Evolutionary conservation across 2,888 invertebrate species (phyloP).

Genomic region (Caenorhabditis sulstoni): DNA sequence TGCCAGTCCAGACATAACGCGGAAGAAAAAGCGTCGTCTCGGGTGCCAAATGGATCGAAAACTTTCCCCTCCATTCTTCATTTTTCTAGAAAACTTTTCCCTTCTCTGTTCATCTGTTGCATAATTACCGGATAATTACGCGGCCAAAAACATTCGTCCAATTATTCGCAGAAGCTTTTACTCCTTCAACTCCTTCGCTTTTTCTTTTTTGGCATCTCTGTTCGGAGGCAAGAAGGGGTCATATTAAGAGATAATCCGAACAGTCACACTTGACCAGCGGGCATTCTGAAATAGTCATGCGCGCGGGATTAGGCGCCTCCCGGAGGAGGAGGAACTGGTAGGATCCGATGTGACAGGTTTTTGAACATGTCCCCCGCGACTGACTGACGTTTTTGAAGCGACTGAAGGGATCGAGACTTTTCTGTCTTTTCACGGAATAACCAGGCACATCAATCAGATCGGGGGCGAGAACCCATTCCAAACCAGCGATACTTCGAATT

Average conservation of each 20-base stretch:
- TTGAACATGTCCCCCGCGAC: too few relatives aligned
- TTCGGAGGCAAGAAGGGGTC: conserved; percentile 19
- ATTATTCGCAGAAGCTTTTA: not conserved
- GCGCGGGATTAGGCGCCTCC: conserved; percentile 26
- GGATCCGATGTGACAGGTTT: conserved; percentile 33
- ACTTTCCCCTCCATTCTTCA: not conserved
- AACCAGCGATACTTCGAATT: too few relatives aligned
- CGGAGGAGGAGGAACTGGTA: conserved; percentile 25
- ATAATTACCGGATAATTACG: conserved; percentile 24
- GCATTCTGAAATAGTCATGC: conserved; percentile 37
- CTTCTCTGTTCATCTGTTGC: conserved; percentile 10
- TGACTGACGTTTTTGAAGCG: too few relatives aligned
- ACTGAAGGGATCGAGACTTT: too few relatives aligned
- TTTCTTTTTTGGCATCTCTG: conserved; percentile 7
- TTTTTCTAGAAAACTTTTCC: not conserved
- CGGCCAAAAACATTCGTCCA: conserved; percentile 10
- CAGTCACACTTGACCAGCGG: conserved; percentile 43
- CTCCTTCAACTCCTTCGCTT: not conserved
- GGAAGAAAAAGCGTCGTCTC: conserved; percentile 1
- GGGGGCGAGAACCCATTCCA: too few relatives aligned
- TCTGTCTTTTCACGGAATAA: too few relatives aligned
- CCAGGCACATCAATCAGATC: too few relatives aligned
- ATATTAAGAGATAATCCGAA: conserved; percentile 54
- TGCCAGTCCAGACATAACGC: conserved; percentile 5
- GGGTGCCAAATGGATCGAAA: conserved; percentile 9